Evolutionary conservation across 2,888 invertebrate species (phyloP).

Genomic region (Euzetes globulus): DNA sequence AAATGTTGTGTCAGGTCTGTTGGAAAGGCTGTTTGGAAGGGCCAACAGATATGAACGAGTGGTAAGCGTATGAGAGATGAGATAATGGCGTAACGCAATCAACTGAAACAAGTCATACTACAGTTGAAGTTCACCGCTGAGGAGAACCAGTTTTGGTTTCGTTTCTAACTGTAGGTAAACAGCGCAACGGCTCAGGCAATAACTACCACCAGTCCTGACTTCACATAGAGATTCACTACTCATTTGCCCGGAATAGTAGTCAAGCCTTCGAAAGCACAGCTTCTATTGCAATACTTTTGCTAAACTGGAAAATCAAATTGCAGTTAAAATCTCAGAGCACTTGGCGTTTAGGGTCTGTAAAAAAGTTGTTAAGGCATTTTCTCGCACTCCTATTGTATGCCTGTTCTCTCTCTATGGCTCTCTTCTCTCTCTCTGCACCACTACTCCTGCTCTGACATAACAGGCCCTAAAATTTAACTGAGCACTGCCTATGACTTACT

Average conservation of each 20-base stretch:
- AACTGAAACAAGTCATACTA: conserved; percentile 19
- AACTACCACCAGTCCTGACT: not conserved
- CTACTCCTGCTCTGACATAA: conserved; percentile 9
- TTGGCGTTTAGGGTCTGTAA: too few relatives aligned
- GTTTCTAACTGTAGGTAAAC: not conserved
- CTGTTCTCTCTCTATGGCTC: not conserved
- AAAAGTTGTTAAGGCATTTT: not conserved
- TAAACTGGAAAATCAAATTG: too few relatives aligned
- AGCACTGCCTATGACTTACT: not conserved
- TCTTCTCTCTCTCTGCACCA: not conserved
- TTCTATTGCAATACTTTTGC: too few relatives aligned
- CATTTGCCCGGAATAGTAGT: not conserved
- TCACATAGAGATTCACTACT: conserved; percentile 11
- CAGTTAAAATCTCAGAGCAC: too few relatives aligned
- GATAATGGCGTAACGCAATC: conserved; percentile 30
- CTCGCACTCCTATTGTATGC: not conserved
- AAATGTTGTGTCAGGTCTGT: not conserved
- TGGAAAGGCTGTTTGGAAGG: not conserved
- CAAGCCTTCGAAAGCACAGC: too few relatives aligned
- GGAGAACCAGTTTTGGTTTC: conserved; percentile 18
- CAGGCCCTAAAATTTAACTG: not conserved
- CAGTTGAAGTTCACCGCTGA: conserved; percentile 23
- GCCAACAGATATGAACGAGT: conserved; percentile 8
- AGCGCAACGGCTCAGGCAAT: not conserved
- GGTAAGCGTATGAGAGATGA: conserved; percentile 1